Evolutionary conservation across 2,888 invertebrate genomes (phyloP).

Genomic region (Thymelicus sylvestris): DNA sequence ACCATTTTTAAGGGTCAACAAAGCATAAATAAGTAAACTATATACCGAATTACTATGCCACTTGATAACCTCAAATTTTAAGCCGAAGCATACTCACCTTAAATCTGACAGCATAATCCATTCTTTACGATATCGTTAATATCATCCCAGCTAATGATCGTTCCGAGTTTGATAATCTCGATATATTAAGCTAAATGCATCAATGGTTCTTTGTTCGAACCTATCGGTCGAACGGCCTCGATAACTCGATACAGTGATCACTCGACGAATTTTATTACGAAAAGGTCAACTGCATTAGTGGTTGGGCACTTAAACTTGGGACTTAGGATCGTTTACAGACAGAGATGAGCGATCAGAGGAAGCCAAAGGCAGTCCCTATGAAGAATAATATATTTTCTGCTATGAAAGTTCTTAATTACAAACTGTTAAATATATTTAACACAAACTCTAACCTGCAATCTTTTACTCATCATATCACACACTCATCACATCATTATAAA

Average conservation of each 20-base stretch:
- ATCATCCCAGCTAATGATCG: slow-evolving; percentile 11
- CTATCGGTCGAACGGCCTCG: slow-evolving; percentile 40
- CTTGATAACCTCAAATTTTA: not conserved
- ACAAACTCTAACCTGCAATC: no score
- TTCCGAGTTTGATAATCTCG: not conserved
- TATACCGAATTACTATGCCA: no score
- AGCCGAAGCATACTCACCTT: not conserved
- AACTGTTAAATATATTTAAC: no score
- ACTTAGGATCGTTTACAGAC: slow-evolving; percentile 40
- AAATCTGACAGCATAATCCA: slow-evolving; percentile 1
- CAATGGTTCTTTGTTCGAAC: slow-evolving; percentile 18
- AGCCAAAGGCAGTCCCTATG: no score
- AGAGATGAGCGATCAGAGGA: no score
- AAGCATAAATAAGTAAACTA: no score
- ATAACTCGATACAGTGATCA: slow-evolving; percentile 33
- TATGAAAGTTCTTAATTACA: no score
- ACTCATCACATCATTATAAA: no score
- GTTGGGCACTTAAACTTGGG: slow-evolving; percentile 39
- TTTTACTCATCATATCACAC: no score
- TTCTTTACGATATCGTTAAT: slow-evolving; percentile 2
- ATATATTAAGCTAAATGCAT: slow-evolving; percentile 2
- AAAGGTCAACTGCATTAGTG: slow-evolving; percentile 60
- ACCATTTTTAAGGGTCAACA: no score
- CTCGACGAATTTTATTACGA: slow-evolving; percentile 46
- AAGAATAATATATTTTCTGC: no score